Base-by-base conservation (phyloP, 2,888 invertebrate genomes). In the Hesperia comma region DNA sequence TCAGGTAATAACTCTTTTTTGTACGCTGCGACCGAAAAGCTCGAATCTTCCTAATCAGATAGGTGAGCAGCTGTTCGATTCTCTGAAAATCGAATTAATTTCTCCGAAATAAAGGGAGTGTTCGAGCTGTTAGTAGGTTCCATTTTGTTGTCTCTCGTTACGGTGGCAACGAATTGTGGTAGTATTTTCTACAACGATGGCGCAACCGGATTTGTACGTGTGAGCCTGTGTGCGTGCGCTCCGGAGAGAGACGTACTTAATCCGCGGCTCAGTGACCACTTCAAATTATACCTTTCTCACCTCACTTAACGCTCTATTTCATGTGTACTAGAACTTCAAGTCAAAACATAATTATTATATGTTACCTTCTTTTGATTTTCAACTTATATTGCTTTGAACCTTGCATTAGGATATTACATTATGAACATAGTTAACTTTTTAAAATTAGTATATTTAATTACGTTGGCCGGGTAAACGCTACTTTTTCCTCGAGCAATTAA, bases 1-100 rank as follows among this genome's bases (percentile, higher is more conserved):
- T 69, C 73, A 63, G 10, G 68, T 72, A 72, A 76, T 72, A 73
- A 66, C 69, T 71, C 70, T 43, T 68, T 69, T 74, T 71, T 60
- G 69, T 67, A 66, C 69, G 70, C 61, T 32, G 57, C 40, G 57
- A 61, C 60, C 60, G 41, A 54, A 58, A 51, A 61, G 68, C 64
- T 67, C 72, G 74, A 70, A 71, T 72, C 75, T 71, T 78, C 77
- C 80, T 80, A 77, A 85, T 83, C 82, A 82, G 84, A 87, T 86
- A 85, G 84, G 83, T 83, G 82, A 83, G 79, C 78, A 81, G 76
- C 77, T 76, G 76, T 70, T 12, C 19, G 19, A 74, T 90, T 90
- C 89, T 84, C 73, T 75, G 87, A 87, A 90, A 85, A 74, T 81
- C 82, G 83, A 85, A 85, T 87, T 86, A 86, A 84, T 86, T 90